Evolutionary conservation across 2,113 vertebrate genomes (phyloP), one percentile per base, ranked within the genome.

Genomic region (Phasianus colchicus): DNA sequence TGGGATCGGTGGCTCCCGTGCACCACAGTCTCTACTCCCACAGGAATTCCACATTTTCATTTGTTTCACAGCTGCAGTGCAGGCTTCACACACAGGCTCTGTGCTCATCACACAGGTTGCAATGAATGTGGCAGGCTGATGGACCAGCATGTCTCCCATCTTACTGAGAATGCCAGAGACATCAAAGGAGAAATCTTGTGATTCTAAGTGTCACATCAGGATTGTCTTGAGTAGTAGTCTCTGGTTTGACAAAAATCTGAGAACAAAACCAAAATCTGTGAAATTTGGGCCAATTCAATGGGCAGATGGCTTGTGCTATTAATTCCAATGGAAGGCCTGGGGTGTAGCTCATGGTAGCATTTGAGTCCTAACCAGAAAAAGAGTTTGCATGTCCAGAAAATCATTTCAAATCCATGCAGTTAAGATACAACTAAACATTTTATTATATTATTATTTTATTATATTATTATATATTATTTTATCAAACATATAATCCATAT

Each of bases 1-100:
- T 11, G 15, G 36, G 52, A 9, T 76, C 21, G 11, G 73, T 0
- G 0, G 50, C 58, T 86, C 72, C 57, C 0, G 7, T 20, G 27
- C 0, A 0, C 20, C 30, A 45, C 42, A 61, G 71, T 10, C 40
- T 6, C 36, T 27, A 38, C 12, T 73, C 17, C 71, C 64, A 50
- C 25, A 25, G 24, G 29, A 24, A 13, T 85, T 72, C 83, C 6
- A 34, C 7, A 2, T 72, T 63, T 60, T 75, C 43, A 77, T 76
- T 90, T 80, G 55, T 47, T 77, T 64, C 75, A 61, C 21, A 43
- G 52, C 65, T 81, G 17, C 73, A 61, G 30, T 7, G 1, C 66
- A 8, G 3, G 9, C 24, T 36, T 66, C 54, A 11, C 69, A 76
- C 15, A 17, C 20, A 79, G 57, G 38, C 8, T 32, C 83, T 50